A percentile compares a stretch with the other conserved stretches of the same genome.
Evolutionary conservation across 2,797 vertebrate genomes (phyloP).

Genomic region (Ispidina lecontei): DNA sequence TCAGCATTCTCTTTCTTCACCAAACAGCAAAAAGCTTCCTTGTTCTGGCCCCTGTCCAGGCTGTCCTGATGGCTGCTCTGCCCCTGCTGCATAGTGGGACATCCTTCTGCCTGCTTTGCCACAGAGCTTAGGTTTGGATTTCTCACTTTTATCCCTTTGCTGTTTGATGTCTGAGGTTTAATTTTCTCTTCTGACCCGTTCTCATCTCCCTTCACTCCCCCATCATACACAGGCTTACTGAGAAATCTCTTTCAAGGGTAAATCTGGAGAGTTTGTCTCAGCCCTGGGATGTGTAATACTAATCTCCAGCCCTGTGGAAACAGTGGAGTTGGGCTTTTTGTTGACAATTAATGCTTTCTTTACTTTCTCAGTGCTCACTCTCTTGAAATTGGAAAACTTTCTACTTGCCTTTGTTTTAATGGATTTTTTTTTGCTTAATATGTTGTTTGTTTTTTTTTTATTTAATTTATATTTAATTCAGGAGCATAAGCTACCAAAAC

Average conservation of each 20-base stretch:
- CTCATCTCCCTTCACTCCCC: neutral
- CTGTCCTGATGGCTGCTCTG: neutral
- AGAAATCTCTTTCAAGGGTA: slow-evolving; percentile 24
- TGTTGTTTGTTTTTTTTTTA: too few species aligned
- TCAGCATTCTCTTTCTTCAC: neutral
- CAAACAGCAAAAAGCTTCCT: neutral
- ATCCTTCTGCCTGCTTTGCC: neutral
- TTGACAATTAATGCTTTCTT: neutral
- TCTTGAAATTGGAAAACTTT: neutral
- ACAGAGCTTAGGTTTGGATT: neutral
- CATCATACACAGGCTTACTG: neutral
- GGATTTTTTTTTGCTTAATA: neutral
- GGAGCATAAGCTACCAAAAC: neutral
- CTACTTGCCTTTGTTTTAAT: neutral
- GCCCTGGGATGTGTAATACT: neutral
- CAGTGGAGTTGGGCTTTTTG: neutral
- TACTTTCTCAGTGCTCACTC: neutral
- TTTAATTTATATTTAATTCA: neutral
- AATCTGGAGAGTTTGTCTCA: neutral
- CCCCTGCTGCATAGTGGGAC: neutral
- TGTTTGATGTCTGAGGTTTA: slow-evolving; percentile 25
- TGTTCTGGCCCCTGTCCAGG: neutral
- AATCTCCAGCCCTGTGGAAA: neutral
- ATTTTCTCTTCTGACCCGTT: slow-evolving; percentile 6
- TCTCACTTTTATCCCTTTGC: neutral